Conservation (phyloP, 2,888 invertebrate genomes). For the Leucophenga maculata region DNA sequence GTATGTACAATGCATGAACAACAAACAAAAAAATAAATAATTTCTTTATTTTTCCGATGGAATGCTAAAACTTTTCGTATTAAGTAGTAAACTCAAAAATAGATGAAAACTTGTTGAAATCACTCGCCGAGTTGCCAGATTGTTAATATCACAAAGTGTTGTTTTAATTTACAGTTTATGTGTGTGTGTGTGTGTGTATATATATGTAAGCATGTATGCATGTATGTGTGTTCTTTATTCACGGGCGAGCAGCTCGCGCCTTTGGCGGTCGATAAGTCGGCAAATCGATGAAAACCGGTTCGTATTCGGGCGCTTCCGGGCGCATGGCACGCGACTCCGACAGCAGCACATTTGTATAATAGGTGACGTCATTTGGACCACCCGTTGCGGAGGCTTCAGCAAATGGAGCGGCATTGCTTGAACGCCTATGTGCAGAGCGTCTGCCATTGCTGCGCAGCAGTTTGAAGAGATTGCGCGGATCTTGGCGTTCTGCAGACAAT, state of each 20-base stretch:
- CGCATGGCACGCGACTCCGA: constrained; percentile 60
- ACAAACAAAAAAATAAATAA: too few species aligned
- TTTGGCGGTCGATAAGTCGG: constrained; percentile 75
- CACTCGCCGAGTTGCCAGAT: constrained; percentile 24
- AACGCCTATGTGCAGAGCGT: constrained; percentile 33
- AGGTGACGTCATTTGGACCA: constrained; percentile 51
- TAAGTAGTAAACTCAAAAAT: too few species aligned
- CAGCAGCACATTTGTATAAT: constrained; percentile 64
- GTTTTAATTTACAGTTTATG: background rate
- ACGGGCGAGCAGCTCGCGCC: constrained; percentile 28
- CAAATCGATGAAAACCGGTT: constrained; percentile 74
- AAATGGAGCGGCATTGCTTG: constrained; percentile 12
- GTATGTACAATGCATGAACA: too few species aligned
- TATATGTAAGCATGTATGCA: too few species aligned
- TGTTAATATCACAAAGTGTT: constrained; percentile 20
- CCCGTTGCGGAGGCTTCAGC: constrained; percentile 22
- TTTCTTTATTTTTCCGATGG: too few species aligned
- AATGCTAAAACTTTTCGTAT: too few species aligned
- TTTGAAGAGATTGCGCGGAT: constrained; percentile 67
- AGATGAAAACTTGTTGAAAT: background rate
- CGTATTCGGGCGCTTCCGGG: constrained; percentile 64
- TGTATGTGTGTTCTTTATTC: background rate
- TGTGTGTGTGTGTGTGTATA: background rate
- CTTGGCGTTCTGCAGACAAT: constrained; percentile 12
- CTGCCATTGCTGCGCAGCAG: constrained; percentile 50